A percentile compares a stretch with the other conserved stretches of the same genome.
phyloP scores from a whole-genome alignment of 1,140 invertebrate genomes.

The Caenorhabditis remanei region DNA sequence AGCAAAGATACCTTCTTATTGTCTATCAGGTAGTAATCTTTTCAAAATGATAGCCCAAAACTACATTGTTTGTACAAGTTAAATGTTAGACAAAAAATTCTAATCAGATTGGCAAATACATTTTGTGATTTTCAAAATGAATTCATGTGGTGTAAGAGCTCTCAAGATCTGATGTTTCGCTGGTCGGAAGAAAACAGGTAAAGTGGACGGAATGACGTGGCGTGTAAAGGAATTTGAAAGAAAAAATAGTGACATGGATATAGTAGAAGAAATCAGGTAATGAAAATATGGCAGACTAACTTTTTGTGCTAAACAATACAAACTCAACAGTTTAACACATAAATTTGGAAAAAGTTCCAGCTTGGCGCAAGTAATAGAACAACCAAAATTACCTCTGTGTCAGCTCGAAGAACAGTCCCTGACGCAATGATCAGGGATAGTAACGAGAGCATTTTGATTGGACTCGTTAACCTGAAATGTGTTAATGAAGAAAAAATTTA shows the following conservation, averaged over 20 bases:
- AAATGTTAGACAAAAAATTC: constrained; percentile 5
- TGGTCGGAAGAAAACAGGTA: constrained; percentile 34
- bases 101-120: constrained; percentile 39
- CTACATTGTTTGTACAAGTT: constrained; percentile 38
- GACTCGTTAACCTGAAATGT: neutral
- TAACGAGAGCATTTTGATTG: constrained; percentile 56
- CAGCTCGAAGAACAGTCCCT: constrained; percentile 53
- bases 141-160: neutral
- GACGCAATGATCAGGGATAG: constrained; percentile 63
- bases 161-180: constrained; percentile 22
- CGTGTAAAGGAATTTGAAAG: neutral
- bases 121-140: neutral
- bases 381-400: constrained; percentile 25
- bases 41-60: neutral
- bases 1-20: neutral
- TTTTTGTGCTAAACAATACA: too few relatives aligned
- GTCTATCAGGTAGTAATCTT: neutral
- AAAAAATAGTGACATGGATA: neutral
- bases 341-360: neutral
- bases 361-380: neutral
- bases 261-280: too few relatives aligned
- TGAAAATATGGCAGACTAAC: neutral
- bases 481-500: neutral
- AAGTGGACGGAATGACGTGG: constrained; percentile 26
- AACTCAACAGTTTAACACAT: too few relatives aligned